Evolutionary conservation across 2,888 invertebrate species (phyloP).

Genomic region (Muschampia plurimacula): DNA sequence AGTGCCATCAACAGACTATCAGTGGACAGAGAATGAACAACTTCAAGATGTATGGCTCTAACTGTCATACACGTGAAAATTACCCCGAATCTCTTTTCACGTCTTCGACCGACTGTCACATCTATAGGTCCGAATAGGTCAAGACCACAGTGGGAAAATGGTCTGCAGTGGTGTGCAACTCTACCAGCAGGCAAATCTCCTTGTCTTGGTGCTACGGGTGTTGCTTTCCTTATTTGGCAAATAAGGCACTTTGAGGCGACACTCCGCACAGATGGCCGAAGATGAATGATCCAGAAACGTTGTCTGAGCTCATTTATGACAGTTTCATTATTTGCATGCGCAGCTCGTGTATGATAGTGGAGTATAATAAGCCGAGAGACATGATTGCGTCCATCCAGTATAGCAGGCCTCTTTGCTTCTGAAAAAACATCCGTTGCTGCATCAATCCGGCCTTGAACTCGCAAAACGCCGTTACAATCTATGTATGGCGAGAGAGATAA

Average conservation of each 20-base stretch:
- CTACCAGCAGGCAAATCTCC: slow-evolving; percentile 6
- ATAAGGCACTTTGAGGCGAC: slow-evolving; percentile 1
- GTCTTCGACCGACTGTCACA: not conserved
- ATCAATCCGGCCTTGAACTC: not conserved
- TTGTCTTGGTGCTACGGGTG: not conserved
- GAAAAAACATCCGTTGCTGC: not conserved
- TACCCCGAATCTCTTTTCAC: not conserved
- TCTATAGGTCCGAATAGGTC: not conserved
- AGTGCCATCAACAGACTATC: not conserved
- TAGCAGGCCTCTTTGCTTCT: not conserved
- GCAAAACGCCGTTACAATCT: not conserved
- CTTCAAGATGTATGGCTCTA: not conserved
- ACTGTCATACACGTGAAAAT: slow-evolving; percentile 3
- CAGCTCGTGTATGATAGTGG: not conserved
- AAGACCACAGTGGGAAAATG: not conserved
- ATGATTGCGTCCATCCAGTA: not conserved
- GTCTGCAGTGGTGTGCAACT: slow-evolving; percentile 1
- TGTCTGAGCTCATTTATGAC: slow-evolving; percentile 3
- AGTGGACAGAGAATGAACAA: not conserved
- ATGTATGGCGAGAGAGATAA: not conserved
- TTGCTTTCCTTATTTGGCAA: not conserved
- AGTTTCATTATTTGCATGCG: not conserved
- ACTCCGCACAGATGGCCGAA: not conserved
- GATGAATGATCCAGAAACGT: not conserved
- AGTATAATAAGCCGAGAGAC: slow-evolving; percentile 3